A percentile compares a stretch with the other conserved stretches of the same genome.
phyloP scores from a whole-genome alignment of 1,140 invertebrate genomes.

The Popillia japonica region DNA sequence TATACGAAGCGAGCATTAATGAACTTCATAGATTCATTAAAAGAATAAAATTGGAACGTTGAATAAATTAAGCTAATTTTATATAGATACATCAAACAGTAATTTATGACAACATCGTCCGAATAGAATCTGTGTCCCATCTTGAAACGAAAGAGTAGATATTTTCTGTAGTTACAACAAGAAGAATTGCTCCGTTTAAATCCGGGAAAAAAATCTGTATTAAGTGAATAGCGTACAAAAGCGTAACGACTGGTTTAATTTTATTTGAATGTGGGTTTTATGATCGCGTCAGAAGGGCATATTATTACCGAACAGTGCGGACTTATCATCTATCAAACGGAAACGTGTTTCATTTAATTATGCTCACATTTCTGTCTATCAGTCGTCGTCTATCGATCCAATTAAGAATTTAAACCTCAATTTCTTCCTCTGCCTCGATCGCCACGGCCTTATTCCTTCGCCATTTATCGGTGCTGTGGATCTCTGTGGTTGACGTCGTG shows the following conservation, averaged over 20 bases:
- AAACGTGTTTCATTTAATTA: constrained; percentile 23
- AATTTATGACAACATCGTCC: constrained; percentile 1
- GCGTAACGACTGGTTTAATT: constrained; percentile 31
- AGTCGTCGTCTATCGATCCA: constrained; percentile 32
- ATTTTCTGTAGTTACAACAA: not conserved
- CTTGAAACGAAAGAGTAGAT: not conserved
- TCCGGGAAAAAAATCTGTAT: constrained; percentile 2
- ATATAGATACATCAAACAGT: constrained; percentile 12
- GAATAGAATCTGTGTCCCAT: not conserved
- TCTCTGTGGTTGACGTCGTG: constrained; percentile 6
- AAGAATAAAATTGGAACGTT: constrained; percentile 17
- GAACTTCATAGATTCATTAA: constrained; percentile 8
- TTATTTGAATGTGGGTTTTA: constrained; percentile 35
- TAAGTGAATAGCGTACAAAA: not conserved
- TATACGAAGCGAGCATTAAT: not conserved
- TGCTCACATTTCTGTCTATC: constrained; percentile 31
- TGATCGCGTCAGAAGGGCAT: constrained; percentile 5
- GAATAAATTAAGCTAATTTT: constrained; percentile 25
- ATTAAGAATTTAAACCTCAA: constrained; percentile 32
- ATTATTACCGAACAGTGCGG: constrained; percentile 7
- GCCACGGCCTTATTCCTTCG: constrained; percentile 15
- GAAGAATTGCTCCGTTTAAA: constrained; percentile 18
- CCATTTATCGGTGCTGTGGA: constrained; percentile 16
- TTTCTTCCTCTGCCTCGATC: constrained; percentile 16
- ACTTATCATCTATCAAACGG: constrained; percentile 26